Evolutionary conservation across 1,140 invertebrate species (phyloP), one percentile per base, ranked within the genome.

Genomic region (Drosophila tani): DNA sequence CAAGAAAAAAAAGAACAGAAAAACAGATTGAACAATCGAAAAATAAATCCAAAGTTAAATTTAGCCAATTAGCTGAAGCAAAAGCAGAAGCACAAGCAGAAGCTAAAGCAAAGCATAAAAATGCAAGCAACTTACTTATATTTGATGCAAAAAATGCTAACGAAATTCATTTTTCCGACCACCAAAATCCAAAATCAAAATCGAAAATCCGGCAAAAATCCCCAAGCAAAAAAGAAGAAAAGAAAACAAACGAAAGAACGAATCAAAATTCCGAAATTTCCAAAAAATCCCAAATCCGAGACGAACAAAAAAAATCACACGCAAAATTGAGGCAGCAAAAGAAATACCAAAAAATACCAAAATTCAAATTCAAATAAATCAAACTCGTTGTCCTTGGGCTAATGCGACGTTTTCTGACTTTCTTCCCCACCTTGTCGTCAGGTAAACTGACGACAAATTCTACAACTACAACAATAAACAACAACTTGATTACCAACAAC

Each of bases 361-460:
- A 24, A 3, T n/a, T n/a, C 50, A 53, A 67, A 79, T 47, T 56
- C 24, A 63, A 82, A 56, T 53, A 56, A 75, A 56, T 50, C 57
- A 69, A 90, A 88, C 76, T 82, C 82, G 86, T 91, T 91, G 86
- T 91, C 71, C 85, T 88, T 92, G 91, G 91, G 91, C 91, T 92
- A 92, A 92, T 92, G 79, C 91, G 91, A 84, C 91, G 91, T 92
- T 92, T 92, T 92, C 82, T 92, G 91, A 85, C 83, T 92, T 92
- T 92, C 80, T 92, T 92, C 71, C 84, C 83, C 74, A 88, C 68
- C 47, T 92, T 93, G 92, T 93, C 92, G 92, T 93, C 92, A 93
- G 92, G 92, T 92, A 86, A 93, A 85, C 92, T 93, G 92, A 93
- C 92, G 92, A 91, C 92, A 92, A 92, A 90, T 88, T 66, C 84